Percentiles rank a stretch among this genome's conserved stretches.
Evolutionary conservation across 2,888 invertebrate species (phyloP).

Genomic region (Norana najaformis): DNA sequence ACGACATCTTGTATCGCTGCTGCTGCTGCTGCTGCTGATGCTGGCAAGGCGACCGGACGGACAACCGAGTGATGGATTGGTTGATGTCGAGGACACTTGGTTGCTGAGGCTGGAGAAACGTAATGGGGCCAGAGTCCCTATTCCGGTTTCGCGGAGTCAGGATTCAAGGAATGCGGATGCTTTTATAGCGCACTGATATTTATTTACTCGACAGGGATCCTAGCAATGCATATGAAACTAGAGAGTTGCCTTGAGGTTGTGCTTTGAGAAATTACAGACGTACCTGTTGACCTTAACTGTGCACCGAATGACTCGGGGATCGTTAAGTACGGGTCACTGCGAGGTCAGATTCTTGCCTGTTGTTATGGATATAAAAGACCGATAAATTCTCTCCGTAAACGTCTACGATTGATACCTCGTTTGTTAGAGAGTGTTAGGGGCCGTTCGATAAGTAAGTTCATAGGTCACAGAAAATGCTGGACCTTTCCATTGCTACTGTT

Average conservation of each 20-base stretch:
- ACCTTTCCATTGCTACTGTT: too few species aligned
- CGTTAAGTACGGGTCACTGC: not conserved
- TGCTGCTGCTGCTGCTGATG: not conserved
- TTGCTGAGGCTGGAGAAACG: not conserved
- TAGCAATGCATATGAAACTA: not conserved
- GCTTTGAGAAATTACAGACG: not conserved
- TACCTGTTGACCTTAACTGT: not conserved
- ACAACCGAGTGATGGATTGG: not conserved
- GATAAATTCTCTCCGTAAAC: not conserved
- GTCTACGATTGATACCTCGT: not conserved
- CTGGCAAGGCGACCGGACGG: not conserved
- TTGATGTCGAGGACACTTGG: not conserved
- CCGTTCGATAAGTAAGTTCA: not conserved
- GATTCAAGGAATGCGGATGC: too few species aligned
- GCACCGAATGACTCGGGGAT: not conserved
- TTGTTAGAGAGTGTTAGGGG: not conserved
- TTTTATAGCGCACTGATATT: too few species aligned
- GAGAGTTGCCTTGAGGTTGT: not conserved
- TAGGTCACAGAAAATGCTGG: not conserved
- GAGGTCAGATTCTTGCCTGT: not conserved
- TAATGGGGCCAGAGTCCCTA: not conserved
- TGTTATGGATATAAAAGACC: not conserved
- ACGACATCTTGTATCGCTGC: not conserved
- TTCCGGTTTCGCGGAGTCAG: too few species aligned
- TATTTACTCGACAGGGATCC: not conserved